Conservation (phyloP, 2,113 vertebrate genomes). For the Psophia crepitans region DNA sequence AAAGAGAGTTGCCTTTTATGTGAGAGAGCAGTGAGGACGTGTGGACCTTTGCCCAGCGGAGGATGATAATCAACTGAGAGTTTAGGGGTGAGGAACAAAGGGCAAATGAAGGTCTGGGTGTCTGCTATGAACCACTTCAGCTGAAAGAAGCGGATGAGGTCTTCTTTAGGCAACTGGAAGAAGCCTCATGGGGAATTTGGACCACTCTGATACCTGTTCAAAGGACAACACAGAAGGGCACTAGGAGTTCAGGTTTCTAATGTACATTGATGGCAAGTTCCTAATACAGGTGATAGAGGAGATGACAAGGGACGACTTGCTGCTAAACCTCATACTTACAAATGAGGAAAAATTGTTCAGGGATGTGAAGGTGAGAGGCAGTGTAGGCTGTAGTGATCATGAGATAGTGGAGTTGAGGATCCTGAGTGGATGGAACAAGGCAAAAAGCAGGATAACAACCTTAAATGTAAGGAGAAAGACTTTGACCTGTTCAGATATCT, state of each 20-base stretch:
- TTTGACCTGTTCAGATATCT: neutral
- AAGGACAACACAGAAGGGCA: neutral
- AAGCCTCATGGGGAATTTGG: neutral
- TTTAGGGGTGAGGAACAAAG: neutral
- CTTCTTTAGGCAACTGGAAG: neutral
- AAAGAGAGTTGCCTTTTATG: neutral
- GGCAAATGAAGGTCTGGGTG: neutral
- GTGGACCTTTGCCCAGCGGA: neutral
- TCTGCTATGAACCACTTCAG: neutral
- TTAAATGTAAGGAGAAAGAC: neutral
- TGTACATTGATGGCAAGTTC: neutral
- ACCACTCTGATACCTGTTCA: neutral
- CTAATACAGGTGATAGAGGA: neutral
- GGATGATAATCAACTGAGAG: neutral
- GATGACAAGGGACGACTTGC: neutral
- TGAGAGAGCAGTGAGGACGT: neutral
- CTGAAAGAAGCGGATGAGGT: neutral
- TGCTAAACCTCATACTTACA: neutral
- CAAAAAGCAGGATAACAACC: neutral
- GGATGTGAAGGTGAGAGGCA: neutral
- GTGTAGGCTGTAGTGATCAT: no score
- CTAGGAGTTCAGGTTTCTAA: neutral
- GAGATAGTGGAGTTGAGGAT: neutral
- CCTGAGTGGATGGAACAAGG: neutral
- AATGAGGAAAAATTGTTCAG: neutral